A percentile compares a stretch with the other conserved stretches of the same genome.
These are phyloP conservation scores for Notothenia coriiceps DNA, from an alignment of 2,113 vertebrate genomes.

Conservation along the genomic window DNA sequence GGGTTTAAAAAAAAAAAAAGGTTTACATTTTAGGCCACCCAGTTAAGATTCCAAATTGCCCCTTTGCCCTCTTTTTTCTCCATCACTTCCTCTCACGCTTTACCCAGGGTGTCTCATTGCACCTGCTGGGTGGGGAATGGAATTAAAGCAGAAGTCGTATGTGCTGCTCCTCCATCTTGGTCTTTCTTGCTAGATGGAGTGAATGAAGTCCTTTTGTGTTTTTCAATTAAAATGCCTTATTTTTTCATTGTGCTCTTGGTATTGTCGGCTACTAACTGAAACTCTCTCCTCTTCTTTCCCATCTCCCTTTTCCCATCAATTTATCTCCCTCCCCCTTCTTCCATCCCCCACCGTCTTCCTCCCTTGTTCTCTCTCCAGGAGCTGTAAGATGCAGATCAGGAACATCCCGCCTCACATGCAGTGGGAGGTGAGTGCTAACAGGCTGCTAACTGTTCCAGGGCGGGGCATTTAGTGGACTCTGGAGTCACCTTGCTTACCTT, in stretches of 20 bases:
- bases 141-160: conserved; percentile 34
- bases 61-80: background rate
- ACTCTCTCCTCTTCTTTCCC: conserved; percentile 1
- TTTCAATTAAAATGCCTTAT: conserved; percentile 2
- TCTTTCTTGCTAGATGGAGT: background rate
- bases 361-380: conserved; percentile 82
- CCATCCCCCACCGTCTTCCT: conserved; percentile 22
- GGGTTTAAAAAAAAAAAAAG: background rate
- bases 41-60: conserved; percentile 16
- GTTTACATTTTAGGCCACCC: conserved; percentile 32
- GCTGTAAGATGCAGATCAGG: conserved; percentile 95
- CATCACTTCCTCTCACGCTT: conserved; percentile 24
- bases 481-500: conserved; percentile 44
- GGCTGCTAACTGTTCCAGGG: conserved; percentile 70
- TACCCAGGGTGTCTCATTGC: conserved; percentile 17
- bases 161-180: conserved; percentile 20
- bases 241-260: conserved; percentile 21
- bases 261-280: conserved; percentile 41
- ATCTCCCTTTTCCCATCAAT: conserved; percentile 21
- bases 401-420: conserved; percentile 97
- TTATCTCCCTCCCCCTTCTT: conserved; percentile 8
- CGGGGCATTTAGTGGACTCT: conserved; percentile 51
- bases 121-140: conserved; percentile 51
- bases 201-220: background rate
- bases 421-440: conserved; percentile 92